Evolutionary conservation across 2,113 vertebrate genomes (phyloP), one percentile per base, ranked within the genome.

Genomic region (Cololabis saira): DNA sequence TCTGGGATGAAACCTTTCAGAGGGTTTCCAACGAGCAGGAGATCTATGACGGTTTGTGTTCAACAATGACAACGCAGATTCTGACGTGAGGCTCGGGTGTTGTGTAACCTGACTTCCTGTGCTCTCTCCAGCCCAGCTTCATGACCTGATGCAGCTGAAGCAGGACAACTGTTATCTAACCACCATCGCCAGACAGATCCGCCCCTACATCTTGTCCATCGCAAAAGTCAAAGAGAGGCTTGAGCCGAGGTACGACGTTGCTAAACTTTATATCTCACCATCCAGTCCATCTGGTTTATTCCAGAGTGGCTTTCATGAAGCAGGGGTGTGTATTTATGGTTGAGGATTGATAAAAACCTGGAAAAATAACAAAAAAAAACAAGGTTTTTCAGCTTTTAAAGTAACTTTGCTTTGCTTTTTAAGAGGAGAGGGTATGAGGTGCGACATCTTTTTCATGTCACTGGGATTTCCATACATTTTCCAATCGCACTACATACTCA

Each of bases 181-280:
- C 60, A 95, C 94, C 22, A 95, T 99, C 76, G 86, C 97, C 82
- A 92, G 91, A 73, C 97, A 98, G 87, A 98, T 98, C 13, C 95
- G 90, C 0, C 97, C 96, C 12, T 98, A 98, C 2, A 91, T 97
- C 68, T 88, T 92, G 61, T 98, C 96, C 68, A 98, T 98, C 0
- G 95, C 96, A 74, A 97, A 96, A 80, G 97, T 98, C 75, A 96
- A 96, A 81, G 96, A 98, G 83, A 85, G 94, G 1, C 92, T 99
- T 21, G 96, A 98, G 84, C 95, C 96, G 87, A 98, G 97, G 97
- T 97, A 81, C 3, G 42, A 54, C 53, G 55, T 71, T 54, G 16
- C 33, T 16, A 53, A 15, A 24, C 18, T 27, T 1, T 13, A 33
- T 30, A 14, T 5, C 24, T 24, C 9, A 12, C 4, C 14, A 21